These are phyloP conservation scores for Rhinophrynus dorsalis DNA, from an alignment of 2,797 vertebrate species.

Conservation along the genomic window DNA sequence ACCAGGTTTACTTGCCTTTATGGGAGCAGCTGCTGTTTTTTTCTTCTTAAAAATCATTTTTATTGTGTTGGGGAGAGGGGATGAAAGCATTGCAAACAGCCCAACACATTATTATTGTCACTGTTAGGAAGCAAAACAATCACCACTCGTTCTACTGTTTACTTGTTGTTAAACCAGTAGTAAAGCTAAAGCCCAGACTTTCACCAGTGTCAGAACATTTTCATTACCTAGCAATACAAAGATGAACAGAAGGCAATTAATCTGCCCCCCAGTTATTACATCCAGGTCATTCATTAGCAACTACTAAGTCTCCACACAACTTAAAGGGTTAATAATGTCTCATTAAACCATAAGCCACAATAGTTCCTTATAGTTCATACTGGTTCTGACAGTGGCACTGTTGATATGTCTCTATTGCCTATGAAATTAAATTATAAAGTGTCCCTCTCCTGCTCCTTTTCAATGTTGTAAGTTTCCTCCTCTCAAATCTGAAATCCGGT, in stretches of 20 bases:
- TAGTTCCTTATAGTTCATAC: too few relatives aligned
- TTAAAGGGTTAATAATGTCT: too few relatives aligned
- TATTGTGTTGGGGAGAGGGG: constrained; percentile 22
- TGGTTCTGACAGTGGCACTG: too few relatives aligned
- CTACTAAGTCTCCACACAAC: too few relatives aligned
- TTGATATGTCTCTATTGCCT: too few relatives aligned
- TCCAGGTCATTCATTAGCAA: too few relatives aligned
- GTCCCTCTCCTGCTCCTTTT: too few relatives aligned
- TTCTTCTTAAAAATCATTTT: constrained; percentile 28
- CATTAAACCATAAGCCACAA: too few relatives aligned
- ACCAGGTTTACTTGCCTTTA: constrained; percentile 5
- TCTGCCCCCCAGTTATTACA: too few relatives aligned
- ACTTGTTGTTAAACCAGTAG: background rate
- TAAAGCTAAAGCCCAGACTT: background rate
- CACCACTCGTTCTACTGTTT: background rate
- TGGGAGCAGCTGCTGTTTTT: constrained; percentile 38
- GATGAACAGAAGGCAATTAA: background rate
- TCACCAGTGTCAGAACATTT: constrained; percentile 1
- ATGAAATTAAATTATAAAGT: too few relatives aligned
- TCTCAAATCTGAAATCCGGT: too few relatives aligned
- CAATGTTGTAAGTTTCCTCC: too few relatives aligned
- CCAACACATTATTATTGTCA: constrained; percentile 13
- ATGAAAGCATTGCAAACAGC: constrained; percentile 35
- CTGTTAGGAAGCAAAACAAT: constrained; percentile 11
- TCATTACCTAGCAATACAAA: background rate